Evolutionary conservation across 2,797 vertebrate species (phyloP), one percentile per base, ranked within the genome.

Genomic region (Scleropages formosus): DNA sequence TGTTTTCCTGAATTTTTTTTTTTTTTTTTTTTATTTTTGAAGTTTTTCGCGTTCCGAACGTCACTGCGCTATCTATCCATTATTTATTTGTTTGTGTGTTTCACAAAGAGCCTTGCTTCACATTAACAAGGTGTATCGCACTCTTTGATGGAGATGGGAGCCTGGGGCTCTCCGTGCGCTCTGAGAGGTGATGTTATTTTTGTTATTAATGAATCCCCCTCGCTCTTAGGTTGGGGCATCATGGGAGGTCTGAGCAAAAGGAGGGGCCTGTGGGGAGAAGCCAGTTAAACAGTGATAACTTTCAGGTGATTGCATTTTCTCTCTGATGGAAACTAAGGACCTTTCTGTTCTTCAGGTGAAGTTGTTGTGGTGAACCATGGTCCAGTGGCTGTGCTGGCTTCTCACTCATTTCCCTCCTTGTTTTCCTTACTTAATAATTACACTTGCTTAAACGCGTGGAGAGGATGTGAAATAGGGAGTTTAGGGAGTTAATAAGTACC

Each of bases 201-300:
- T 24, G 18, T 68, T 49, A 68, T 51, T 68, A 68, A 39, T 39
- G 31, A 49, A 13, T 8, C 66, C 46, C 24, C 22, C 11, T n/a
- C 20, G 46, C 11, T 68, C 66, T 68, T 12, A 49, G 49, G 66
- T 68, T 39, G 31, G 31, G n/a, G 46, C 16, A 49, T 68, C 24
- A 13, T 68, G 66, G 20, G 22, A 68, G 68, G 66, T 68, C 49
- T 68, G 66, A 22, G 44, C 66, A 49, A 68, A 66, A 46, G 49
- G 46, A 49, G 20, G 46, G 22, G 22, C 46, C 66, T 49, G 49
- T 49, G 20, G n/a, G 63, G 63, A 65, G 18, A 4, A 46, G 39
- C 64, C 31, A 1, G 64, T 39, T 39, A 66, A 44, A 39, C 64
- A 66, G 24, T 66, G 44, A 27, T 46, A 27, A 44, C 39, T 39